Base-by-base conservation (phyloP, 2,113 vertebrate genomes). In the Sturnira hondurensis region DNA sequence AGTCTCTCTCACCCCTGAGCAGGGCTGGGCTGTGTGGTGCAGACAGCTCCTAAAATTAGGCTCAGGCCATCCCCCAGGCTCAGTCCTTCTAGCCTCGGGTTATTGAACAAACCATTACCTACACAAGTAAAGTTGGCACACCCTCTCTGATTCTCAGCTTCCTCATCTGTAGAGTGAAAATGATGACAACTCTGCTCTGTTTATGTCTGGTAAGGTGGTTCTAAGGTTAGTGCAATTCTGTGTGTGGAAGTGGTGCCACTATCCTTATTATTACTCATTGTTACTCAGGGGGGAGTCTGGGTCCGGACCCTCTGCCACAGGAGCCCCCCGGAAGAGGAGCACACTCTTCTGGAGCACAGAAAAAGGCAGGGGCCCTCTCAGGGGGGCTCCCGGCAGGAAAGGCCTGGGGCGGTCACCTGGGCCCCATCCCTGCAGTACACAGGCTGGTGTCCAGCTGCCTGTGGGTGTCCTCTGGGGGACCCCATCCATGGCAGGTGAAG, bases 391-490 rank as follows among this genome's bases (percentile, higher is more conserved):
- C 22, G 14, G 65, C 31, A 36, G 52, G 65, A 56, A 74, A 65
- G 45, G n/a, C 58, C 17, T 65, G 45, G 58, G 65, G 19, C 65
- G 20, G 31, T 26, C 26, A 26, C 36, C 22, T 2, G 38, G 43
- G 45, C 45, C 56, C 19, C 15, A 3, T 45, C 82, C 17, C 0
- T 43, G n/a, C 15, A 5, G 19, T 2, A 13, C 19, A 0, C 14
- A 5, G 17, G 54, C 20, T 11, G 56, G 31, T 41, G 28, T 73
- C 33, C 38, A 11, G 52, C 20, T 71, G 17, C 16, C 33, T 7
- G 11, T 13, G 76, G 58, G 20, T 28, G 50, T 84, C 78, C 26
- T 45, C 54, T 16, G 7, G 28, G 26, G 0, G 52, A 16, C 16
- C 2, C 5, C 36, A 12, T 10, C 36, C 12, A 3, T 20, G 43